Base-by-base conservation (phyloP, 2,797 vertebrate genomes). In the Vireo griseus region DNA sequence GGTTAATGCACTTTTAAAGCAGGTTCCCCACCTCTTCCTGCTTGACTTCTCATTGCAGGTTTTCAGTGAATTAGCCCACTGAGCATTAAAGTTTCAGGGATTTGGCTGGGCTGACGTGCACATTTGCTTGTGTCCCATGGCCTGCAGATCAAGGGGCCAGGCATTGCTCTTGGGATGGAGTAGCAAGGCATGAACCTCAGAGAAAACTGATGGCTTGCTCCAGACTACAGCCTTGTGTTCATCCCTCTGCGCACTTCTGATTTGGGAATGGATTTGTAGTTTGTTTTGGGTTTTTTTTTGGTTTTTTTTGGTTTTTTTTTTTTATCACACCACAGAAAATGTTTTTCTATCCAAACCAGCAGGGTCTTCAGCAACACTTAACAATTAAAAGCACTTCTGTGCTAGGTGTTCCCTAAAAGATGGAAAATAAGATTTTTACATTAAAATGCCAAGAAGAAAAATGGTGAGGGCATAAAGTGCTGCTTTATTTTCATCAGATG, bases 401-500 rank as follows among this genome's bases (percentile, higher is more conserved):
- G 47, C 33, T 93, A 83, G 50, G 39, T 93, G 69, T 77, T 93
- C 92, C 51, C 76, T 88, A 58, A 68, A 93, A 95, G 54, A 84
- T 72, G 42, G 83, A 84, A 96, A 93, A 78, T 65, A 78, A 86
- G 74, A 93, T 82, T 92, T 86, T 90, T 94, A 33, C 84, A 78
- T 90, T 87, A 95, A 94, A 92, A 88, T 86, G 67, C 63, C 92
- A 86, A 33, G 74, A 88, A 95, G 80, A 94, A 92, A 84, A 94
- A 93, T 18, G 37, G 44, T 10, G 35, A 81, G 66, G 69, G 33
- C 44, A 58, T 93, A 84, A 93, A 94, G 47, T 33, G 18, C 58
- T 75, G 54, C 58, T 88, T 92, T 90, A 68, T 94, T 94, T 90
- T 90, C 88, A 93, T 92, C 79, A 86, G 39, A 47, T 84, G 58